A percentile compares a stretch with the other conserved stretches of the same genome.
Conservation (phyloP, 92 coral and sea anemone genomes). For the Pocillopora meandrina region DNA sequence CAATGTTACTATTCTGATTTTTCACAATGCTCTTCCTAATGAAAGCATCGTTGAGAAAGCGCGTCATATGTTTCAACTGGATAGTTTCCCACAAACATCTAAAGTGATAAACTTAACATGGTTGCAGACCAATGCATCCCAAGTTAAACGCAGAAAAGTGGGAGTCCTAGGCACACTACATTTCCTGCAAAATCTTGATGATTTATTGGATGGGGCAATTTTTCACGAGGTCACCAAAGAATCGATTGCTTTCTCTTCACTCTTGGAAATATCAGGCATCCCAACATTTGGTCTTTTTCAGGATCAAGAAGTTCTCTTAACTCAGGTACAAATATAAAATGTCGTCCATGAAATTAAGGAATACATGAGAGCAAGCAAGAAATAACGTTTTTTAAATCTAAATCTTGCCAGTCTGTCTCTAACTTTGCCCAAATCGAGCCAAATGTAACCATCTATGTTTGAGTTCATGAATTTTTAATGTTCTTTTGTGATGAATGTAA, state of each 20-base stretch:
- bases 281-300: conserved; percentile 28
- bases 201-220: not conserved
- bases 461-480: no score
- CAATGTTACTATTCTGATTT: conserved; percentile 14
- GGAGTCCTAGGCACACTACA: not conserved
- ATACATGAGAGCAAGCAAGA: no score
- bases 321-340: conserved; percentile 1
- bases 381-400: no score
- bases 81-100: conserved; percentile 19
- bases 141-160: not conserved
- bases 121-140: not conserved
- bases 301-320: not conserved
- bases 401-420: no score
- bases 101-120: not conserved
- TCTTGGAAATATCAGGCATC: conserved; percentile 7
- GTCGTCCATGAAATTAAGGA: no score
- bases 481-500: no score
- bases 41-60: not conserved
- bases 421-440: no score
- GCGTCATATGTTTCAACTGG: not conserved
- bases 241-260: conserved; percentile 4
- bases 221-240: conserved; percentile 10
- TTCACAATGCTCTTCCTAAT: not conserved
- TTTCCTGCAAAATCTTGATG: not conserved
- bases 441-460: no score